Evolutionary conservation across 2,888 invertebrate species (phyloP).

Genomic region (Pelosia muscerda): DNA sequence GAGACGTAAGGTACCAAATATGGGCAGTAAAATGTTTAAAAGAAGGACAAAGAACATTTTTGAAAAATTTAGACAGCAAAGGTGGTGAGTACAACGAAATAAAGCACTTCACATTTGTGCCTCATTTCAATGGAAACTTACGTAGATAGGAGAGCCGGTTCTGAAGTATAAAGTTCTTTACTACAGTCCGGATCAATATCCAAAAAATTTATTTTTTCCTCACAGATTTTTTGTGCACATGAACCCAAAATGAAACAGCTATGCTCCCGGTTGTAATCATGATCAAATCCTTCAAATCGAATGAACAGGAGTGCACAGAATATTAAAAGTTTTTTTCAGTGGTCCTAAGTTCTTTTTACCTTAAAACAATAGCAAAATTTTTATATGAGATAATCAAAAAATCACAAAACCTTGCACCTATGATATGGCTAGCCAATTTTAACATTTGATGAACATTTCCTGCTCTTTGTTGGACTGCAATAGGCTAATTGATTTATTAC

Average conservation of each 20-base stretch:
- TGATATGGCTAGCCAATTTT: too few species aligned
- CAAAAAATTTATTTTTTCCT: neutral
- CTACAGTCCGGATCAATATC: neutral
- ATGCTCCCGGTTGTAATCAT: too few species aligned
- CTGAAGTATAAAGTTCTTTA: too few species aligned
- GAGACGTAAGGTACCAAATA: constrained; percentile 72
- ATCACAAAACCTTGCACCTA: neutral
- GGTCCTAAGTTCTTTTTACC: neutral
- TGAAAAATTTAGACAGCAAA: constrained; percentile 75
- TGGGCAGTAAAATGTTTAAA: constrained; percentile 77
- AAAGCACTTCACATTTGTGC: neutral
- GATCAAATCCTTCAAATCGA: too few species aligned
- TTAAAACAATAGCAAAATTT: neutral
- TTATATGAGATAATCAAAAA: neutral
- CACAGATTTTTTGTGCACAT: neutral
- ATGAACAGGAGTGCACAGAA: too few species aligned
- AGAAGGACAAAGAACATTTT: constrained; percentile 77
- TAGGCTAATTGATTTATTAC: neutral
- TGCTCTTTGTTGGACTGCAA: neutral
- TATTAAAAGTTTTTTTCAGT: too few species aligned
- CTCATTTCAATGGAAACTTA: neutral
- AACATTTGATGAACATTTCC: too few species aligned
- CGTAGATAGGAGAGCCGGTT: neutral
- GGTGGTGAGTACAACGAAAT: constrained; percentile 71
- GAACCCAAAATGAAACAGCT: neutral